Percentiles rank a stretch among this genome's conserved stretches.
These are phyloP conservation scores for Aphodius granarius DNA, from an alignment of 2,888 invertebrate species.

Conservation along the genomic window DNA sequence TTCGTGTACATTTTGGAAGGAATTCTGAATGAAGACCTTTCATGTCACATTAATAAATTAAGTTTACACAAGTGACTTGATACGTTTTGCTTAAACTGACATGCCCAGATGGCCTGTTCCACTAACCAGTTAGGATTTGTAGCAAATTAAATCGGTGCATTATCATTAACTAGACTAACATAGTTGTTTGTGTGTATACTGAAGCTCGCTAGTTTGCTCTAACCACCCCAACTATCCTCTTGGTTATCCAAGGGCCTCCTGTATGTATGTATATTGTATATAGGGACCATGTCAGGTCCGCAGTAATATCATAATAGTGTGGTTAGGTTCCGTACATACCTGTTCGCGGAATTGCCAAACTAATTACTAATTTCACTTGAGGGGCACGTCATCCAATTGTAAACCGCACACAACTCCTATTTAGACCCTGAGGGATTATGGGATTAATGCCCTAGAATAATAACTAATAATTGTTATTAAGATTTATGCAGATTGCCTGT, in stretches of 20 bases:
- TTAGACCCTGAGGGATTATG: not conserved
- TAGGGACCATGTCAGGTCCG: not conserved
- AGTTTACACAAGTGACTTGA: not conserved
- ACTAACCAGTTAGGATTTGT: not conserved
- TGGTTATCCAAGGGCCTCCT: not conserved
- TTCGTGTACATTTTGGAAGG: too few species aligned
- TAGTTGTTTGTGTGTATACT: not conserved
- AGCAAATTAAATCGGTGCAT: not conserved
- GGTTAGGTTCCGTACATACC: not conserved
- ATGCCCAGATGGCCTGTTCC: not conserved
- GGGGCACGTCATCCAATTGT: not conserved
- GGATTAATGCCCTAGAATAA: not conserved
- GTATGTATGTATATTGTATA: not conserved
- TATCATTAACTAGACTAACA: not conserved
- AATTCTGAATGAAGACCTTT: too few species aligned
- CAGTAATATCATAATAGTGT: not conserved
- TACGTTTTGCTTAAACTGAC: not conserved
- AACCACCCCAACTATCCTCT: not conserved
- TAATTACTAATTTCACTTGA: not conserved
- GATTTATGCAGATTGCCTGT: not conserved
- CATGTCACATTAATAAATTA: too few species aligned
- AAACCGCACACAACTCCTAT: not conserved
- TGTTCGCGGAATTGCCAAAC: not conserved
- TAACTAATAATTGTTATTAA: not conserved
- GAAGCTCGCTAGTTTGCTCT: not conserved